Conservation (phyloP, 2,797 vertebrate genomes). For the Anolis apletophallus region DNA sequence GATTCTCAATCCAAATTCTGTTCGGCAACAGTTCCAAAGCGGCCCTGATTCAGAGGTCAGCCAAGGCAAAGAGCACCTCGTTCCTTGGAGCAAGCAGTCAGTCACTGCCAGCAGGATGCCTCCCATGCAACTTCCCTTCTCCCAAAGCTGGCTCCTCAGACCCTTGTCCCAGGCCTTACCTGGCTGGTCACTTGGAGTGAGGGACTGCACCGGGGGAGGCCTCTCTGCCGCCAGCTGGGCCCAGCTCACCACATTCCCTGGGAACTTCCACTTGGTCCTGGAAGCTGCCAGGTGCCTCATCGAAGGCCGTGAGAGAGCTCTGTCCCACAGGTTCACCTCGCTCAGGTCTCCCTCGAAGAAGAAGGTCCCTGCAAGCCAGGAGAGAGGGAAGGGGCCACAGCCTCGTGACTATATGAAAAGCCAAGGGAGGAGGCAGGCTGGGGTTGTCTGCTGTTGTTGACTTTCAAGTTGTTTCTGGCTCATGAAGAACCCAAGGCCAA, state of each 20-base stretch:
- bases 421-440: too few species aligned
- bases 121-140: background rate
- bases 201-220: background rate
- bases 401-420: background rate
- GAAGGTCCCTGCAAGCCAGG: background rate
- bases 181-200: background rate
- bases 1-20: too few species aligned
- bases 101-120: too few species aligned
- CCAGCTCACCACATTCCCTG: slow-evolving; percentile 49
- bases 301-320: background rate
- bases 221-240: background rate
- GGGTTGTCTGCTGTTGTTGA: too few species aligned
- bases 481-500: too few species aligned
- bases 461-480: too few species aligned
- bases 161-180: background rate
- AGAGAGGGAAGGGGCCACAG: background rate
- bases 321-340: slow-evolving; percentile 50
- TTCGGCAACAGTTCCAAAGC: too few species aligned
- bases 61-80: background rate
- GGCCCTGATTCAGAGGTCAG: too few species aligned
- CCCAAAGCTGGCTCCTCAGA: background rate
- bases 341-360: slow-evolving; percentile 34
- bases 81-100: too few species aligned
- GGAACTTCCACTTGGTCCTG: slow-evolving; percentile 36
- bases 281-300: slow-evolving; percentile 22